Conservation (phyloP, 2,888 invertebrate genomes). For the Acronicta psi region DNA sequence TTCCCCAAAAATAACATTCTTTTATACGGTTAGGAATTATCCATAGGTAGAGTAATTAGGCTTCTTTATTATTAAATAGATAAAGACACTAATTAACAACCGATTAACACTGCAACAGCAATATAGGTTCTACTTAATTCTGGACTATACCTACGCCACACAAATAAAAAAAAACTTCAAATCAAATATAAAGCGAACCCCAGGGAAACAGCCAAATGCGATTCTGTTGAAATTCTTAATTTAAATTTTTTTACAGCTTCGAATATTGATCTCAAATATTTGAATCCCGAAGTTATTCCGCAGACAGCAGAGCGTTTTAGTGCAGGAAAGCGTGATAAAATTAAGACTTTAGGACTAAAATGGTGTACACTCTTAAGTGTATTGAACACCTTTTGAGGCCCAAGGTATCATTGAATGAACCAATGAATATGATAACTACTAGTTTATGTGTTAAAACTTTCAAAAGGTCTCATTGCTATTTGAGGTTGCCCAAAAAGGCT, state of each 20-base stretch:
- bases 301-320: constrained; percentile 68
- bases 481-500: too few relatives aligned
- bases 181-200: constrained; percentile 11
- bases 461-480: too few relatives aligned
- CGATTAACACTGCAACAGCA: too few relatives aligned
- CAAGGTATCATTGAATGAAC: background rate
- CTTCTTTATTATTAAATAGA: too few relatives aligned
- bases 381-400: background rate
- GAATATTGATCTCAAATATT: constrained; percentile 25
- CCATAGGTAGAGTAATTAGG: too few relatives aligned
- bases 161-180: background rate
- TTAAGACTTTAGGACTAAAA: background rate
- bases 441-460: background rate
- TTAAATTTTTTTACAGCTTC: constrained; percentile 16
- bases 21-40: too few relatives aligned
- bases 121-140: too few relatives aligned
- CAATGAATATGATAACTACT: background rate
- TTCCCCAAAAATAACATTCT: too few relatives aligned
- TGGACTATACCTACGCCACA: too few relatives aligned
- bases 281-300: constrained; percentile 31
- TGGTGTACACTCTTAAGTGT: background rate
- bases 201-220: constrained; percentile 49
- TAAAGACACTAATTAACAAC: too few relatives aligned
- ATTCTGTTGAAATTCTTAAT: constrained; percentile 22
- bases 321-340: constrained; percentile 73